Conservation (phyloP, 2,113 vertebrate species). For the Seriola quinqueradiata region DNA sequence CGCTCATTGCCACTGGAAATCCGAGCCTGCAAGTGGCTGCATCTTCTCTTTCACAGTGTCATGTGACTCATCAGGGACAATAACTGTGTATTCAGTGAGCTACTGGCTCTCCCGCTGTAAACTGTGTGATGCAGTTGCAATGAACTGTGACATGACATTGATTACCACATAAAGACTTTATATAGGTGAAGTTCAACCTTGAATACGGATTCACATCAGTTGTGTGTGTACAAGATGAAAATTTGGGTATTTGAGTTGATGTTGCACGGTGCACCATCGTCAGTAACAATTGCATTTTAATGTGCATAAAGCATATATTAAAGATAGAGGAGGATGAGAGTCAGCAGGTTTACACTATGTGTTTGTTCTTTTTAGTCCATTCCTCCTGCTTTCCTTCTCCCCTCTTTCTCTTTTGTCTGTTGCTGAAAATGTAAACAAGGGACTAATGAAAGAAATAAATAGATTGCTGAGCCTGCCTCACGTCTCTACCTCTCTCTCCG, state of each 20-base stretch:
- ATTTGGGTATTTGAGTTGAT: neutral
- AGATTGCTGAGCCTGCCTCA: slow-evolving; percentile 46
- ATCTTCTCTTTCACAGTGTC: neutral
- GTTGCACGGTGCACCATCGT: neutral
- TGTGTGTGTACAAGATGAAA: neutral
- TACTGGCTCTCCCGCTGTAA: neutral
- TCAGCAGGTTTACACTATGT: slow-evolving; percentile 39
- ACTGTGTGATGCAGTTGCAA: slow-evolving; percentile 18
- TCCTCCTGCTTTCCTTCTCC: neutral
- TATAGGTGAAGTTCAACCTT: neutral
- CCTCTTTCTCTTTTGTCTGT: slow-evolving; percentile 34
- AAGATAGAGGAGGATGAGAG: neutral
- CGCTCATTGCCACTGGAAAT: slow-evolving; percentile 31
- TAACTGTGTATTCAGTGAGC: slow-evolving; percentile 23
- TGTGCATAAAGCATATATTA: slow-evolving; percentile 13
- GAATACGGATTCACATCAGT: slow-evolving; percentile 23
- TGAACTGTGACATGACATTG: slow-evolving; percentile 43
- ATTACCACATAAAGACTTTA: slow-evolving; percentile 11
- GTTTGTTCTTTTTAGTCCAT: slow-evolving; percentile 21
- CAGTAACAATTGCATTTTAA: slow-evolving; percentile 3
- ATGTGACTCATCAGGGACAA: slow-evolving; percentile 15
- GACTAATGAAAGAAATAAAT: slow-evolving; percentile 75
- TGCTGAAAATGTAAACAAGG: slow-evolving; percentile 70
- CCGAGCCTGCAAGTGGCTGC: neutral
- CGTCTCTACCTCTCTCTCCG: slow-evolving; percentile 59